These are phyloP conservation scores for Tetragonula carbonaria DNA, from an alignment of 2,888 invertebrate genomes.

Conservation along the genomic window DNA sequence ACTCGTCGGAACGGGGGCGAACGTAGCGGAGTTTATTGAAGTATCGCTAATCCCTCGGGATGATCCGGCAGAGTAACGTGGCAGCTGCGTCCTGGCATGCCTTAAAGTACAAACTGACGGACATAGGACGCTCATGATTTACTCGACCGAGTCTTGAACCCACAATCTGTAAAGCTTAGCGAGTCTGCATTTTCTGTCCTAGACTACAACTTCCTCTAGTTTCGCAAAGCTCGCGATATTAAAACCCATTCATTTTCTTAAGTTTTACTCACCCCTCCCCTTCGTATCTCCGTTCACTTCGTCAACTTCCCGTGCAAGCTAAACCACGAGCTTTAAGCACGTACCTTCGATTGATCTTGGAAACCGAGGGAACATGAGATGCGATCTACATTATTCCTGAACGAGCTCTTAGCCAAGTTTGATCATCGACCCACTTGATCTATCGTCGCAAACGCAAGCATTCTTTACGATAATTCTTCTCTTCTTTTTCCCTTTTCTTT, in stretches of 20 bases:
- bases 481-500: neutral
- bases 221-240: constrained; percentile 75
- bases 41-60: constrained; percentile 78
- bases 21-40: constrained; percentile 77
- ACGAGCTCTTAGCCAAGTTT: constrained; percentile 20
- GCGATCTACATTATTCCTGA: constrained; percentile 33
- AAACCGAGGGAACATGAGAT: constrained; percentile 15
- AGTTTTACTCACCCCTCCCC: constrained; percentile 13
- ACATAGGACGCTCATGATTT: constrained; percentile 78
- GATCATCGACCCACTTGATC: constrained; percentile 20
- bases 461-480: neutral
- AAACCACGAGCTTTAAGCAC: constrained; percentile 14
- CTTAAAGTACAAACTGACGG: constrained; percentile 74
- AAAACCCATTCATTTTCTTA: constrained; percentile 79
- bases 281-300: constrained; percentile 13
- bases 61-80: constrained; percentile 74
- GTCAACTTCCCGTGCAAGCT: constrained; percentile 28
- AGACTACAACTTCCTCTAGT: constrained; percentile 58
- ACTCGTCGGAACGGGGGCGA: constrained; percentile 40
- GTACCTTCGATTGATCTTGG: constrained; percentile 36
- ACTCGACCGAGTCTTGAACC: constrained; percentile 79
- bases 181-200: constrained; percentile 70
- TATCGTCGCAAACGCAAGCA: constrained; percentile 13
- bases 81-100: constrained; percentile 78
- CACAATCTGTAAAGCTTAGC: constrained; percentile 82